phyloP scores from a whole-genome alignment of 1,140 invertebrate genomes.

The Ostrea denselamellosa region DNA sequence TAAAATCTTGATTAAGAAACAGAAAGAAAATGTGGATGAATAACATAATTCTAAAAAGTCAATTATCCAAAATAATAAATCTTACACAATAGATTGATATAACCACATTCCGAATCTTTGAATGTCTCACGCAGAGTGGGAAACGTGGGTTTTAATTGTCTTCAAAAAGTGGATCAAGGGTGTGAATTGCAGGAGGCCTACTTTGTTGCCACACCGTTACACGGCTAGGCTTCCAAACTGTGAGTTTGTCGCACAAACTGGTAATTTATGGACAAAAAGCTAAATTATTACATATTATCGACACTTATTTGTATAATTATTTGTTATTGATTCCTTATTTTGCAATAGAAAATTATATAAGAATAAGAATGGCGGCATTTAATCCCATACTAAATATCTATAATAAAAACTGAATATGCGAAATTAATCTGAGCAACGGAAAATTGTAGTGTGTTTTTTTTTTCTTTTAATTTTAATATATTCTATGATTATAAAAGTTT shows the following conservation, averaged over 20 bases:
- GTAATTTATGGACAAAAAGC: constrained; percentile 18
- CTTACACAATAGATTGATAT: neutral
- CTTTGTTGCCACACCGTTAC: constrained; percentile 1
- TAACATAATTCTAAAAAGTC: too few relatives aligned
- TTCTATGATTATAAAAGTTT: neutral
- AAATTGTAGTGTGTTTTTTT: neutral
- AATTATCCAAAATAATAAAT: too few relatives aligned
- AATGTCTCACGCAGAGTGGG: neutral
- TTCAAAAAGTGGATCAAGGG: neutral
- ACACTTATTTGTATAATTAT: neutral
- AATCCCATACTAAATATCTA: neutral
- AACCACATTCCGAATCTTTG: neutral
- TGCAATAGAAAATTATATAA: neutral
- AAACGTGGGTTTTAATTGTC: neutral
- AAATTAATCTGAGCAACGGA: neutral
- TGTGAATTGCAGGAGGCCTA: constrained; percentile 23
- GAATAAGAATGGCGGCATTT: neutral
- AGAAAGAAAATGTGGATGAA: too few relatives aligned
- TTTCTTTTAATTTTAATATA: neutral
- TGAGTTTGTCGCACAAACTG: constrained; percentile 25
- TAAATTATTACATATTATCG: constrained; percentile 22
- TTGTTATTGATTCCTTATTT: neutral
- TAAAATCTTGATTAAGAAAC: neutral
- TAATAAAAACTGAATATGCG: neutral
- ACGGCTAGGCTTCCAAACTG: constrained; percentile 24